phyloP scores from a whole-genome alignment of 1,140 invertebrate genomes.

The Eupristina koningsbergeri region DNA sequence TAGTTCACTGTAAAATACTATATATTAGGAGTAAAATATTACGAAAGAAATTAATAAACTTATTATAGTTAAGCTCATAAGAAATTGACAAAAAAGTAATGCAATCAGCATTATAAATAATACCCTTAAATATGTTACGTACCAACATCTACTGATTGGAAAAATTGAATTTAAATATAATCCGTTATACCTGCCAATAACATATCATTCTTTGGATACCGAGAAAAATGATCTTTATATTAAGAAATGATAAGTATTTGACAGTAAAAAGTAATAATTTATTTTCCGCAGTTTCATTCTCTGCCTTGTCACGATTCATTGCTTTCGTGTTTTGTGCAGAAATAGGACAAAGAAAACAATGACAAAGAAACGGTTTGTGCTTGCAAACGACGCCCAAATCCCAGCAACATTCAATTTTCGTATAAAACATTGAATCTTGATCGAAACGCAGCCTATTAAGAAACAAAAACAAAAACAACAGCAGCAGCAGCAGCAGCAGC shows the following conservation, averaged over 20 bases:
- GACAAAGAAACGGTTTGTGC: not conserved
- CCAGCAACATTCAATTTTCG: constrained; percentile 8
- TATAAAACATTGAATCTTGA: constrained; percentile 6
- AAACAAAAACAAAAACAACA: not conserved
- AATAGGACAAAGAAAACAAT: not conserved
- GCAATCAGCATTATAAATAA: no score
- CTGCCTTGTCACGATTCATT: not conserved
- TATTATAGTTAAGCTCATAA: no score
- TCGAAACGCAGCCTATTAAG: not conserved
- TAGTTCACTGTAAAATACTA: no score
- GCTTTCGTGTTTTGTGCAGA: not conserved
- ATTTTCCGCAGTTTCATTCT: not conserved
- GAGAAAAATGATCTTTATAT: not conserved
- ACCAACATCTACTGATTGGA: no score
- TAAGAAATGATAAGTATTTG: not conserved
- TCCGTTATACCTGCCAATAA: not conserved
- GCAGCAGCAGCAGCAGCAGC: no score
- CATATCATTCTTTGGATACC: not conserved
- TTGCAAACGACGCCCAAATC: not conserved
- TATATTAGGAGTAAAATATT: no score
- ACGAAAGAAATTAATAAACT: no score
- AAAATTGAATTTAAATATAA: no score
- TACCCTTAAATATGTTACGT: no score
- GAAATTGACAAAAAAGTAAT: no score
- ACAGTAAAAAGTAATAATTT: not conserved